phyloP scores from a whole-genome alignment of 2,113 vertebrate species.

The Ailurus styani region DNA sequence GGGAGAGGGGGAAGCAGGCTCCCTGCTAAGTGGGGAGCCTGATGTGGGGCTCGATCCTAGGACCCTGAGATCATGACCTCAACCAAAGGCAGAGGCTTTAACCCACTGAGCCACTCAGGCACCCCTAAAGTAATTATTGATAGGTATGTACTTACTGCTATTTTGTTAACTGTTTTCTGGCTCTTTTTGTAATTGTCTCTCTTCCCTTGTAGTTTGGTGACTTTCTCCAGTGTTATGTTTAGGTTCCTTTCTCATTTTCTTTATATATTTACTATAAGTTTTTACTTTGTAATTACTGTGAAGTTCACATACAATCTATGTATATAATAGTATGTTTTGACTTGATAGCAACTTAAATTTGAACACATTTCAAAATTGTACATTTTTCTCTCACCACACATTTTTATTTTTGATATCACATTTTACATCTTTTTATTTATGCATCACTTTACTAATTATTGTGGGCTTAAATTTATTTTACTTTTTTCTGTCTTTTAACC shows the following conservation, averaged over 20 bases:
- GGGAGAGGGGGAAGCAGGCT: too few relatives aligned
- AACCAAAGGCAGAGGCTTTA: too few relatives aligned
- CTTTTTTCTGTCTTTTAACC: neutral
- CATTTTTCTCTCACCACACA: neutral
- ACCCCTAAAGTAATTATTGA: neutral
- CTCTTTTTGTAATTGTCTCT: neutral
- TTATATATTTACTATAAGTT: neutral
- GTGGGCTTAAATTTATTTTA: neutral
- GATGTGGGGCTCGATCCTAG: too few relatives aligned
- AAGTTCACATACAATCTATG: neutral
- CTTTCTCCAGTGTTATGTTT: neutral
- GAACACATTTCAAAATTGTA: neutral
- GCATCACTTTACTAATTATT: neutral
- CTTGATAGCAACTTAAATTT: neutral
- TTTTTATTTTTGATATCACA: neutral
- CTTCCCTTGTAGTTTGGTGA: neutral
- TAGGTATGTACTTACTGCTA: neutral
- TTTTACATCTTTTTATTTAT: neutral
- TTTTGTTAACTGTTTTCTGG: neutral
- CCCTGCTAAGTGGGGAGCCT: too few relatives aligned
- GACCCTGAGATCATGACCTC: too few relatives aligned
- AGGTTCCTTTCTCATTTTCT: neutral
- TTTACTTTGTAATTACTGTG: neutral
- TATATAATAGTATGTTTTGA: neutral
- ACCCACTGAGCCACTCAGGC: too few relatives aligned